Evolutionary conservation across 2,113 vertebrate genomes (phyloP).

Genomic region (Gopherus evgoodei): DNA sequence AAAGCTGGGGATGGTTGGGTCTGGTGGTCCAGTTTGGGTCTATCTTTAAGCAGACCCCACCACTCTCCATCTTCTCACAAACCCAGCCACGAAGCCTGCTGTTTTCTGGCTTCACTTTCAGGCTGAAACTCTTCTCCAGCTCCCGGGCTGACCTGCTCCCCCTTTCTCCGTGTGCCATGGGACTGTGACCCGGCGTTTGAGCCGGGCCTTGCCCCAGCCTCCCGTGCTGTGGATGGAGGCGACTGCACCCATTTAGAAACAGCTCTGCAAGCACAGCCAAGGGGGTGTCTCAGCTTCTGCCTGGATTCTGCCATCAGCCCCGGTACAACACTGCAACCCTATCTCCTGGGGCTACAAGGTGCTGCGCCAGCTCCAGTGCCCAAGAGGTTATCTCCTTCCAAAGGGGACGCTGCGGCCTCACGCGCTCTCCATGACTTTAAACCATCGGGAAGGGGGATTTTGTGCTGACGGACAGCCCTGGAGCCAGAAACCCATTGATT

Average conservation of each 20-base stretch:
- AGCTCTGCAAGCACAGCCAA: too few species aligned
- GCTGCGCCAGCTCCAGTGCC: background rate
- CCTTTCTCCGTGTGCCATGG: background rate
- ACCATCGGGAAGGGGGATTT: background rate
- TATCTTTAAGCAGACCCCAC: background rate
- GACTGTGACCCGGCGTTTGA: background rate
- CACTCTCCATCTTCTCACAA: background rate
- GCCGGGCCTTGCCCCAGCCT: too few species aligned
- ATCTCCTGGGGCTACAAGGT: accelerated
- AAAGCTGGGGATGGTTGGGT: background rate
- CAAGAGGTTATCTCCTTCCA: background rate
- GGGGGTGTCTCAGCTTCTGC: too few species aligned
- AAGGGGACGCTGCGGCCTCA: background rate
- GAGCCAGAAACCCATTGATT: background rate
- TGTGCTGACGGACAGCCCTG: background rate
- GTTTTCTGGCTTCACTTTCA: background rate
- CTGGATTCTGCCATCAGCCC: background rate
- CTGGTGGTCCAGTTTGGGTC: background rate
- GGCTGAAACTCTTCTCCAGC: background rate
- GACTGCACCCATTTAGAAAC: background rate
- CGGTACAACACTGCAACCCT: accelerated
- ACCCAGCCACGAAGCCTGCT: background rate
- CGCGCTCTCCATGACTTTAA: accelerated
- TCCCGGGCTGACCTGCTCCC: background rate
- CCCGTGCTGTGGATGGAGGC: too few species aligned